phyloP scores from a whole-genome alignment of 2,797 vertebrate species.

The Coluber constrictor region DNA sequence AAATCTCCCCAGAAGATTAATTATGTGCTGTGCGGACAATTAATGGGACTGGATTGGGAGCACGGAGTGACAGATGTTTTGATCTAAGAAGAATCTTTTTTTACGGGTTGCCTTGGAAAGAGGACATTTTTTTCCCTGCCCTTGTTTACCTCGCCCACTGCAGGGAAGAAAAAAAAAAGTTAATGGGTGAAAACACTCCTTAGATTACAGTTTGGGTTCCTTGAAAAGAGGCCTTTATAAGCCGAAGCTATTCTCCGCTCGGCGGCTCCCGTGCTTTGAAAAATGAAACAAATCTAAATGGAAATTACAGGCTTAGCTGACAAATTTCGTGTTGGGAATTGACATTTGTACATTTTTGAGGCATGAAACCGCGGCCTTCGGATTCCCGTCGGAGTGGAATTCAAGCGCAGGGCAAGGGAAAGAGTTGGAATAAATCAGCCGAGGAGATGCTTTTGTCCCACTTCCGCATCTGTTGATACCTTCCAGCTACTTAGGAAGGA shows the following conservation, averaged over 20 bases:
- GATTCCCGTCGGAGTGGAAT: conserved; percentile 37
- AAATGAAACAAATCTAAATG: conserved; percentile 73
- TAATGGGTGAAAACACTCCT: conserved; percentile 15
- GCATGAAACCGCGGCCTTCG: conserved; percentile 45
- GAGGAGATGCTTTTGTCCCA: neutral
- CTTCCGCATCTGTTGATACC: neutral
- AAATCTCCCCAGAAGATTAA: conserved; percentile 69
- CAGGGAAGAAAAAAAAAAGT: neutral
- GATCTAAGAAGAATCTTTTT: conserved; percentile 51
- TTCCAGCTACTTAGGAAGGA: neutral
- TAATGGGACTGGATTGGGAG: conserved; percentile 67
- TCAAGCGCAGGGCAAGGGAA: neutral
- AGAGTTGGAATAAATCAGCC: conserved; percentile 33
- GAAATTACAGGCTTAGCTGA: conserved; percentile 69
- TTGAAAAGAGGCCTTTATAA: conserved; percentile 64
- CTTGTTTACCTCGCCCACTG: neutral
- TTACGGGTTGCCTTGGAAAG: neutral
- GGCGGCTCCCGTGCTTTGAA: conserved; percentile 63
- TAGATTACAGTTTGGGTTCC: conserved; percentile 63
- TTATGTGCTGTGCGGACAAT: conserved; percentile 65
- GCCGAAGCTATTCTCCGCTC: conserved; percentile 64
- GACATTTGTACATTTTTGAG: conserved; percentile 55
- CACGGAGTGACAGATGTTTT: conserved; percentile 59
- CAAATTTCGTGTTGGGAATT: conserved; percentile 50
- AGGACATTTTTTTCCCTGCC: neutral